Percentiles rank a stretch among this genome's conserved stretches.
Conservation (phyloP, 1,140 invertebrate species). For the Drosophila athabasca region DNA sequence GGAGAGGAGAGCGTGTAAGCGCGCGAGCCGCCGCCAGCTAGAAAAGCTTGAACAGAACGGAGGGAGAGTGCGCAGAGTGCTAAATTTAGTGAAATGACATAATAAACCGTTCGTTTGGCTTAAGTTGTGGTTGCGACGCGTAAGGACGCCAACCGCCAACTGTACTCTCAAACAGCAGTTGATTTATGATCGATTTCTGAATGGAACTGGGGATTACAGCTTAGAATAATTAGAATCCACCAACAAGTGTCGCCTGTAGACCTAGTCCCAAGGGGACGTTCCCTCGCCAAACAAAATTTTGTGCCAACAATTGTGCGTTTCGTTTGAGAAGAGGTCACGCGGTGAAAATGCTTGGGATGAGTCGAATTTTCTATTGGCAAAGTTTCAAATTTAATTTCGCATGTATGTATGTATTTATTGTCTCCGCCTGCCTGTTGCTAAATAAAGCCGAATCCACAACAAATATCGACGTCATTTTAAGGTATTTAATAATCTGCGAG, state of each 20-base stretch:
- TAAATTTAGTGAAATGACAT: constrained; percentile 79
- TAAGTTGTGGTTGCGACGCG: constrained; percentile 49
- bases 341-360: constrained; percentile 62
- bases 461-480: constrained; percentile 60
- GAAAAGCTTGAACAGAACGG: constrained; percentile 31
- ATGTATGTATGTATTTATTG: constrained; percentile 45
- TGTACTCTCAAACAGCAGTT: constrained; percentile 19
- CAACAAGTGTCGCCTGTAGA: neutral
- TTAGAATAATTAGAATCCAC: neutral
- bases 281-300: neutral
- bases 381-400: constrained; percentile 61
- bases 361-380: constrained; percentile 66
- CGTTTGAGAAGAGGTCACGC: constrained; percentile 57
- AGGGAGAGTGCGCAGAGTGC: constrained; percentile 54
- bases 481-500: constrained; percentile 50
- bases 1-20: neutral
- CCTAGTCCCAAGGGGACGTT: neutral
- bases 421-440: constrained; percentile 37
- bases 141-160: constrained; percentile 11
- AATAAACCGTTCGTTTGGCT: constrained; percentile 64
- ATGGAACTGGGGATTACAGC: constrained; percentile 22
- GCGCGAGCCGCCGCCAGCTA: neutral
- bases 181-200: constrained; percentile 44
- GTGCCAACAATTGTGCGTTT: constrained; percentile 42
- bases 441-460: constrained; percentile 52